Base-by-base conservation (phyloP, 2,113 vertebrate species). In the Pipra filicauda region DNA sequence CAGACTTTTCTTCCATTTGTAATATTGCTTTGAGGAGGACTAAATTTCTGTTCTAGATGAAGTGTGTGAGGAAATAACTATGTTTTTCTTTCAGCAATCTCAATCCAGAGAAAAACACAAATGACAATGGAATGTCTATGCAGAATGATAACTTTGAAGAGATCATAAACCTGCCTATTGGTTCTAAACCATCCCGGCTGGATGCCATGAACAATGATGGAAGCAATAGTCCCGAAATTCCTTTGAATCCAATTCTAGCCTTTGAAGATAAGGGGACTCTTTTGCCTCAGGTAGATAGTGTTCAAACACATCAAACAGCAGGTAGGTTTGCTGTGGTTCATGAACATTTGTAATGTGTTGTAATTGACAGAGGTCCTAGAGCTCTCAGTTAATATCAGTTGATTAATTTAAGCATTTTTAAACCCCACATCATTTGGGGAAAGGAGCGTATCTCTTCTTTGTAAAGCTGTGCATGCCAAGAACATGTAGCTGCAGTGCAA, bases 181-280 rank as follows among this genome's bases (percentile, higher is more conserved):
- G 98, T 94, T 98, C 98, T 89, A 99, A 98, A 96, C 91, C 98
- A 94, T 95, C 98, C 59, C 98, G 98, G 82, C 91, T 98, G 96
- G 98, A 98, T 85, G 93, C 98, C 91, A 88, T 98, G 95, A 97
- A 96, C 76, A 98, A 95, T 43, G 98, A 98, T 15, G 91, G 98
- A 77, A 98, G 97, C 83, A 96, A 96, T 46, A 95, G 62, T 84
- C 83, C 98, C n/a, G 95, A 96, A 85, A 98, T 98, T 96, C 98
- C 98, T 95, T 96, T 99, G 79, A 98, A 98, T 97, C 98, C 98
- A 65, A 97, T 98, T 97, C 93, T 99, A 94, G 99, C 99, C 96
- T 99, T 99, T 97, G 98, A 97, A 93, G 99, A 99, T 86, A 99
- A 99, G 76, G 98, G 98, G 59, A 98, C 98, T 74, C 97, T 98